These are phyloP conservation scores for Melanogrammus aeglefinus DNA, from an alignment of 2,797 vertebrate genomes.

Conservation along the genomic window DNA sequence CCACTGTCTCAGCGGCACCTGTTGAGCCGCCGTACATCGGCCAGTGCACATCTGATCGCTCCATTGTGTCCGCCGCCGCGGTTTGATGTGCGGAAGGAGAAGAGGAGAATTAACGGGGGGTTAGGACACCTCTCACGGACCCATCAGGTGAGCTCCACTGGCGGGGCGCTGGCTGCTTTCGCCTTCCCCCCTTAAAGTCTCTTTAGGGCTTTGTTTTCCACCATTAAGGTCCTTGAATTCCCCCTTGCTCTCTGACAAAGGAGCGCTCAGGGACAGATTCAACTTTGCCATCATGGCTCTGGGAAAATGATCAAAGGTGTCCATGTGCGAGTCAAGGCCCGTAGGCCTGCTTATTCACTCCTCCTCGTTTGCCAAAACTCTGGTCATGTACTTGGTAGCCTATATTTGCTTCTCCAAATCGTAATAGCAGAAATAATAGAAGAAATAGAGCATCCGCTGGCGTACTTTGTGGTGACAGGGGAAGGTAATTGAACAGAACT, in stretches of 20 bases:
- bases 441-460: conserved; percentile 13
- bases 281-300: conserved; percentile 19
- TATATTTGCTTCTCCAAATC: neutral
- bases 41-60: conserved; percentile 74
- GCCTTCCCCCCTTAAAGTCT: conserved; percentile 66
- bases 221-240: conserved; percentile 68
- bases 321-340: conserved; percentile 15
- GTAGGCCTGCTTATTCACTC: neutral
- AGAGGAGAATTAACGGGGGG: neutral
- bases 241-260: conserved; percentile 31
- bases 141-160: conserved; percentile 80
- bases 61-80: conserved; percentile 54
- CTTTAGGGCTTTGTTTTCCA: conserved; percentile 78
- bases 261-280: conserved; percentile 16
- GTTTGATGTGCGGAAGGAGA: neutral
- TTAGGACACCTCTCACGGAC: conserved; percentile 78
- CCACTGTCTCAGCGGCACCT: conserved; percentile 85
- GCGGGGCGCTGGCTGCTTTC: conserved; percentile 69
- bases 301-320: conserved; percentile 29
- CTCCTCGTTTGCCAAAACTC: neutral
- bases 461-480: neutral
- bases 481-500: conserved; percentile 29
- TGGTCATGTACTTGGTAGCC: neutral
- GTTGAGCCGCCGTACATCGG: conserved; percentile 73
- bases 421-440: conserved; percentile 13